Base-by-base conservation (phyloP, 2,888 invertebrate genomes). In the Synanthedon tipuliformis region DNA sequence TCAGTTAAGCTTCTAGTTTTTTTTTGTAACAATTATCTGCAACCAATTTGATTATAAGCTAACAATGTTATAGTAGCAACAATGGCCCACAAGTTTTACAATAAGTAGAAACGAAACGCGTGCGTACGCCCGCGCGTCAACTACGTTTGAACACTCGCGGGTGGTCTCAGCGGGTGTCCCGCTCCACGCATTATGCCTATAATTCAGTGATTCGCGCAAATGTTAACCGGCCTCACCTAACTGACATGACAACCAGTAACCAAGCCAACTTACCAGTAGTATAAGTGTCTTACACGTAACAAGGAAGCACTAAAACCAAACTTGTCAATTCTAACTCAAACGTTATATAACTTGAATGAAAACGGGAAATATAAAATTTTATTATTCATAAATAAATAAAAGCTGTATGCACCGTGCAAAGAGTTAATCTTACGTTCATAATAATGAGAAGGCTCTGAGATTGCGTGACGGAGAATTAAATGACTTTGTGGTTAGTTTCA, bases 141-240 rank as follows among this genome's bases (percentile, higher is more conserved):
- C 59, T 63, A 61, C 56, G 60, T 61, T 61, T 60, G 56, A 64
- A 56, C 59, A 64, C 58, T 52, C 76, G 69, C 83, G 84, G 84
- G 86, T 84, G 86, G 85, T 83, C 85, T 66, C 84, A 81, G 83
- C 83, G 74, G 85, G 85, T 63, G 74, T 65, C 70, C 67, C 59
- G 64, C 71, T 68, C 66, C 70, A 57, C 65, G 52, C 70, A 69
- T 67, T 75, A 82, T 73, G 71, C 64, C 73, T 77, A 85, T 86
- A 83, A 83, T 74, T 86, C 79, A 81, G 73, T 75, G 78, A 81
- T 81, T 81, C 79, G 75, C 83, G 75, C 78, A 70, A 81, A 79
- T 71, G 73, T 75, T 78, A 75, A 77, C 78, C 77, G 75, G 68
- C 66, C 61, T 66, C 68, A 66, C 66, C 78, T 81, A 78, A 77